Evolutionary conservation across 2,888 invertebrate species (phyloP), one percentile per base, ranked within the genome.

Genomic region (Perdita meconis): DNA sequence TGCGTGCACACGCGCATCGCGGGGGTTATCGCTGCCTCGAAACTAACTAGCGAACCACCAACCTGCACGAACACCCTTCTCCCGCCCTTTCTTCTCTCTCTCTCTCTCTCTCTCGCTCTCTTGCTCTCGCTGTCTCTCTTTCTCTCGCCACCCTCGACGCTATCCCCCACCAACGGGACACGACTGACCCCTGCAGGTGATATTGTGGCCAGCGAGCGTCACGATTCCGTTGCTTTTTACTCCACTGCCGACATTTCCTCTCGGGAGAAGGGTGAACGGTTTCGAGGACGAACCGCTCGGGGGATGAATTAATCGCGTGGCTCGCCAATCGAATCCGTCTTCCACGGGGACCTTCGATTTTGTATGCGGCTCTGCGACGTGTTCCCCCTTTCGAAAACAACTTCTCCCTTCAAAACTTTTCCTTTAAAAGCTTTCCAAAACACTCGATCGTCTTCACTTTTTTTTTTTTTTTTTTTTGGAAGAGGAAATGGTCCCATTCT

Each of bases 21-120:
- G 42, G 57, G 57, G 64, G 65, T 64, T 75, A 75, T 72, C 66
- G 75, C 73, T 65, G 55, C 73, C 75, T 53, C 65, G 75, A 73
- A 73, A 75, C 57, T 57, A 66, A 66, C 73, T 56, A 69, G 69
- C 72, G 55, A 73, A 69, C 72, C 72, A 72, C 65, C 60, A 55
- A 40, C 66, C 60, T 47, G 59, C 73, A 73, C 73, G 73, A 66
- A 75, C 61, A 42, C 65, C 65, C 65, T 70, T 42, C 30, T 12
- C 10, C 53, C 56, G 47, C 55, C 47, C 38, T 56, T 36, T 10
- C 10, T 10, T 36, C 36, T 36, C 36, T 36, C n/a, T n/a, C n/a
- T 38, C 38, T 38, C 38, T 38, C 38, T 36, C 61, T 71, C 63
- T 70, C 44, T 42, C 19, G 19, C 56, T 38, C 38, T 38, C 38